These are phyloP conservation scores for Vireo altiloquus DNA, from an alignment of 2,113 vertebrate genomes.

Conservation along the genomic window DNA sequence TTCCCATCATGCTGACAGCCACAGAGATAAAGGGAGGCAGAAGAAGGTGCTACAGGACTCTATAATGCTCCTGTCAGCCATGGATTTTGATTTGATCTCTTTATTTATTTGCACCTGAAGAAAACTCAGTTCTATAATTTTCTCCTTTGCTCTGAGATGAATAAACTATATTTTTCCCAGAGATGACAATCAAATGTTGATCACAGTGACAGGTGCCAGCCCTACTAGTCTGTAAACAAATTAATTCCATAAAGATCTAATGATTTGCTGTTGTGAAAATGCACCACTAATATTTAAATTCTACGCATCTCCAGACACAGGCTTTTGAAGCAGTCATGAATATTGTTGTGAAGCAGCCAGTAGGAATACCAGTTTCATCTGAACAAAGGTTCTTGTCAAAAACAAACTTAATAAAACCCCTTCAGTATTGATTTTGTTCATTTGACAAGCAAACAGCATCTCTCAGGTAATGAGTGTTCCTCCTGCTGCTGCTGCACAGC, in stretches of 20 bases:
- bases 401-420: neutral
- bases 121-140: neutral
- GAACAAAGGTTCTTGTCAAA: neutral
- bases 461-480: neutral
- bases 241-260: neutral
- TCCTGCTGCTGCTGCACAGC: neutral
- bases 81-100: neutral
- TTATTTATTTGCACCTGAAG: slow-evolving; percentile 17
- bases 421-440: neutral
- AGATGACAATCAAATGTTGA: neutral
- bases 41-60: neutral
- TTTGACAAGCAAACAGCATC: neutral
- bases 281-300: neutral
- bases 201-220: neutral
- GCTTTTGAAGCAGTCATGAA: neutral
- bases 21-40: neutral
- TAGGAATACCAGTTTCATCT: neutral
- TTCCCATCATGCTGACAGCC: neutral
- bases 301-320: neutral
- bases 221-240: neutral
- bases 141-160: neutral
- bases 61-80: neutral
- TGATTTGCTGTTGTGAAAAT: neutral
- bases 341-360: neutral
- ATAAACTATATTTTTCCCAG: neutral